phyloP scores from a whole-genome alignment of 2,888 invertebrate genomes.

The Callyntrura guangdongensis region DNA sequence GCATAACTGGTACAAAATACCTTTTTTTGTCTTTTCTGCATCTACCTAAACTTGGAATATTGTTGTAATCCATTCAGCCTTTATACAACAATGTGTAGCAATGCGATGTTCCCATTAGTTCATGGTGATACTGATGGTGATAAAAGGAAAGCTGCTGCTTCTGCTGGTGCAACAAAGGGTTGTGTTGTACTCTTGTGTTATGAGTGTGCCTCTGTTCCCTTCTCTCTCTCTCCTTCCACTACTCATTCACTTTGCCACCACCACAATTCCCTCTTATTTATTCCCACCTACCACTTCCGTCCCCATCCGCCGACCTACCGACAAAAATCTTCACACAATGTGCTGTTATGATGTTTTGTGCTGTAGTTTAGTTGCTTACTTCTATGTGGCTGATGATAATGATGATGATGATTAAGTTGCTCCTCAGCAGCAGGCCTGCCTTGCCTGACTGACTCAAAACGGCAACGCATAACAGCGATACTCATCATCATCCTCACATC shows the following conservation, averaged over 20 bases:
- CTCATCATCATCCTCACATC: constrained; percentile 50
- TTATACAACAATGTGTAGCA: background rate
- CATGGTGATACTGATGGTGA: background rate
- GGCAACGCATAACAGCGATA: background rate
- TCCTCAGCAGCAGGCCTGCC: constrained; percentile 24
- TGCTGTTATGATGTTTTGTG: constrained; percentile 7
- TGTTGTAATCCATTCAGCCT: background rate
- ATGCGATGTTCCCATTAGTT: background rate
- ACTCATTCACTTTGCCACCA: constrained; percentile 37
- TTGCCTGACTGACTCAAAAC: constrained; percentile 29
- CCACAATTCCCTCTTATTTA: constrained; percentile 76
- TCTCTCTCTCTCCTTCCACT: background rate
- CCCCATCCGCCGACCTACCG: constrained; percentile 79
- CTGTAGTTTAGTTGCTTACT: background rate
- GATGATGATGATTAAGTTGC: too few species aligned
- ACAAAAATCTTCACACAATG: constrained; percentile 77
- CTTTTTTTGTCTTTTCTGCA: background rate
- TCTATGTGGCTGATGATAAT: too few species aligned
- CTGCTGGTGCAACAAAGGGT: constrained; percentile 40
- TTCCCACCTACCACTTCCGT: constrained; percentile 80
- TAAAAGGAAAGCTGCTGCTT: constrained; percentile 1
- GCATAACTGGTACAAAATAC: background rate
- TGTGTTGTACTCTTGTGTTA: background rate
- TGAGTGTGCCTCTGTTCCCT: background rate
- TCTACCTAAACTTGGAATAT: background rate